Conservation (phyloP, 2,888 invertebrate genomes). For the Ichneumoninae sp. region DNA sequence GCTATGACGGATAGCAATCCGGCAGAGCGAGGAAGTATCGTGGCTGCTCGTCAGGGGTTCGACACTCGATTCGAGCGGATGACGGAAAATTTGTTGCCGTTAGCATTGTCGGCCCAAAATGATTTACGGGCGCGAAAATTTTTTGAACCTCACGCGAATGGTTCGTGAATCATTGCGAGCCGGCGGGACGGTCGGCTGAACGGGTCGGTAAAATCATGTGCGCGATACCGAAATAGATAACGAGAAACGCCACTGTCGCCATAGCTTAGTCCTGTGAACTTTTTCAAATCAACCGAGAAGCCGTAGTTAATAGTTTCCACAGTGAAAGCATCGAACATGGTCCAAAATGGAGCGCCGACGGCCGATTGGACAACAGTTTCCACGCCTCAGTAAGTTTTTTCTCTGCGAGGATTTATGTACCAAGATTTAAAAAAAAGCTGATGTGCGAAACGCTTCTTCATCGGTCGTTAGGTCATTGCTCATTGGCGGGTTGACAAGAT, state of each 20-base stretch:
- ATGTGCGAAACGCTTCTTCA: background rate
- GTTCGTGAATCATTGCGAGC: slow-evolving; percentile 26
- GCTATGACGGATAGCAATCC: background rate
- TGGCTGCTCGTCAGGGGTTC: slow-evolving; percentile 2
- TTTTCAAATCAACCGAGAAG: background rate
- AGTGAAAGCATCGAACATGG: slow-evolving; percentile 5
- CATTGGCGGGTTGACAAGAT: background rate
- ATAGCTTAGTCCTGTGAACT: background rate
- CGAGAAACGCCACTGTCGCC: background rate
- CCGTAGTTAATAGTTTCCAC: background rate
- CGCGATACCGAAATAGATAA: slow-evolving; percentile 6
- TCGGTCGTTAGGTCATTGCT: background rate
- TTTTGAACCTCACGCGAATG: slow-evolving; percentile 30
- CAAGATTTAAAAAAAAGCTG: background rate
- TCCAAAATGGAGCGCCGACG: slow-evolving; percentile 8
- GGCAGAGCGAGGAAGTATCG: background rate
- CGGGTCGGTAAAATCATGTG: slow-evolving; percentile 12
- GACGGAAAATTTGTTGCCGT: slow-evolving; percentile 11
- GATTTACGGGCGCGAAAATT: slow-evolving; percentile 36
- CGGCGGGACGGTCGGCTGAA: background rate
- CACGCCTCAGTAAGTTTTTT: slow-evolving; percentile 27
- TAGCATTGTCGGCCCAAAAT: slow-evolving; percentile 6
- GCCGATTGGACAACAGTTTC: slow-evolving; percentile 32
- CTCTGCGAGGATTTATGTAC: background rate
- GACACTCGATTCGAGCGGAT: slow-evolving; percentile 7